These are phyloP conservation scores for Oenanthe oenanthe DNA, from an alignment of 2,113 vertebrate species.

Conservation along the genomic window DNA sequence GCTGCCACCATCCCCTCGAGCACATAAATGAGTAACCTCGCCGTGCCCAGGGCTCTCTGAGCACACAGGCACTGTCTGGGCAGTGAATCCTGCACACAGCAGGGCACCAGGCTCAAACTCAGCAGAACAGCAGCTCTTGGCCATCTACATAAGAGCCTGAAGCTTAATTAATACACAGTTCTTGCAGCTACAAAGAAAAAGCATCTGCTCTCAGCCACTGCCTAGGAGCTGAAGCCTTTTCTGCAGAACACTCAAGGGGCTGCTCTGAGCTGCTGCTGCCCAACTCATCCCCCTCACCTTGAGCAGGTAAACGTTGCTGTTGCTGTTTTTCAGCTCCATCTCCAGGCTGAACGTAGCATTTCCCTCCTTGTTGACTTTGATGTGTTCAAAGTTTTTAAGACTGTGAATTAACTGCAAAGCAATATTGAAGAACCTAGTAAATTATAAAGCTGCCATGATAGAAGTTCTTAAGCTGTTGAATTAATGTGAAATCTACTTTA, in stretches of 20 bases:
- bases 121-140: neutral
- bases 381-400: constrained; percentile 78
- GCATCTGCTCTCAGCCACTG: neutral
- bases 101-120: neutral
- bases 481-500: neutral
- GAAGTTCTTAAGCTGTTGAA: neutral
- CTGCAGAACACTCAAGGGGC: neutral
- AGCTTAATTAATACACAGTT: neutral
- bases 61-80: neutral
- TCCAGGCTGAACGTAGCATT: constrained; percentile 82
- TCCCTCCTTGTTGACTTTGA: constrained; percentile 76
- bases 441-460: neutral
- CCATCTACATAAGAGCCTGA: neutral
- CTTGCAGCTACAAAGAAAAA: neutral
- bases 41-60: neutral
- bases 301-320: constrained; percentile 83
- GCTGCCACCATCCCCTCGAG: neutral
- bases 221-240: neutral
- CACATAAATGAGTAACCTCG: neutral
- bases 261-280: neutral
- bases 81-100: neutral
- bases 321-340: constrained; percentile 81
- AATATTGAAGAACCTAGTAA: neutral
- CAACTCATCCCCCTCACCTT: constrained; percentile 78
- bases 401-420: constrained; percentile 76